These are phyloP conservation scores for Xestia rhomboidea DNA, from an alignment of 2,888 invertebrate species.

Conservation along the genomic window DNA sequence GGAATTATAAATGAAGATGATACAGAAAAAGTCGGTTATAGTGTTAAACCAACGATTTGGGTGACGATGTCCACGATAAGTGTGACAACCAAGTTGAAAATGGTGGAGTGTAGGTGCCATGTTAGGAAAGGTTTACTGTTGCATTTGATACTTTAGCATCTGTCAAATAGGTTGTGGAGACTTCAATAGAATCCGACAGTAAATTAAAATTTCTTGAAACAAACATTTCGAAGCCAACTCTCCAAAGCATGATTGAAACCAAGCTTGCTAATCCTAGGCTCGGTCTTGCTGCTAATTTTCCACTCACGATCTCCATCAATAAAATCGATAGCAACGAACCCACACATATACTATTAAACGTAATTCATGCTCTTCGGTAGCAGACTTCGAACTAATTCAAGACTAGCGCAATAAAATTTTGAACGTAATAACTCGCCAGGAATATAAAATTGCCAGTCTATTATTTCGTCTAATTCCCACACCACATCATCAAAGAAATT, in stretches of 20 bases:
- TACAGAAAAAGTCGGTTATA: conserved; percentile 78
- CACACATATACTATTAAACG: conserved; percentile 46
- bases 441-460: conserved; percentile 57
- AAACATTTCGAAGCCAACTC: conserved; percentile 25
- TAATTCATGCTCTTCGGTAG: conserved; percentile 58
- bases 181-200: background rate
- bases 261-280: conserved; percentile 46
- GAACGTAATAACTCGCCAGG: conserved; percentile 53
- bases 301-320: conserved; percentile 55
- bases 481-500: conserved; percentile 60
- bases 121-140: conserved; percentile 57
- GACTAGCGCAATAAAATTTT: conserved; percentile 50
- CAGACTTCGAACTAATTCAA: conserved; percentile 49
- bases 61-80: conserved; percentile 59
- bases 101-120: conserved; percentile 52
- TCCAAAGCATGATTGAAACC: conserved; percentile 21
- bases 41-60: conserved; percentile 68
- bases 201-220: conserved; percentile 24
- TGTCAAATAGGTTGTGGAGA: conserved; percentile 15
- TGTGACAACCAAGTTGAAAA: conserved; percentile 63
- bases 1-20: conserved; percentile 74
- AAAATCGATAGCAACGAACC: conserved; percentile 51
- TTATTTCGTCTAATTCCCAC: conserved; percentile 61
- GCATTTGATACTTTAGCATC: conserved; percentile 28
- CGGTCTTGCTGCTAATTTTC: conserved; percentile 43